Base-by-base conservation (phyloP, 53 echinoderm and acorn worm species). In the Hippasteria phrygiana region DNA sequence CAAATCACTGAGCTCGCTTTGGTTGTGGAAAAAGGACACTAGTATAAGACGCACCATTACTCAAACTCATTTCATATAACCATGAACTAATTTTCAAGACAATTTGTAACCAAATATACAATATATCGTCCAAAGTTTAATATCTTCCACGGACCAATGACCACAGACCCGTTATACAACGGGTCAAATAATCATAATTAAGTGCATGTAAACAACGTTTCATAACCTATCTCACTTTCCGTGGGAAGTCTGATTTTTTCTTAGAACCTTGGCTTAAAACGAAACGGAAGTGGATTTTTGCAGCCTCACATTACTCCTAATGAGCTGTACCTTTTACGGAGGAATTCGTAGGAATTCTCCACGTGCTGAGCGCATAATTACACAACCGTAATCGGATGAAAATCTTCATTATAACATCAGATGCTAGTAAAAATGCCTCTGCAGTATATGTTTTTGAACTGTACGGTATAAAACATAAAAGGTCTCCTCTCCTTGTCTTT, bases 211-310 rank as follows among this genome's bases (percentile, higher is more conserved):
- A 75, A 75, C 50, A 75, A 32, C 5, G 50, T 75, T 75, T 75
- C 31, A 47, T 75, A 75, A 75, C 48, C 31, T 29, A 50, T 16
- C 50, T 16, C 34, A 13, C 34, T 17, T 29, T 33, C 32, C 45
- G 4, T 26, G 16, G 71, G 20, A 16, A 71, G 18, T 73, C 41
- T 1, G 34, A 4, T 32, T 33, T 20, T 20, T 73, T 42, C 14
- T 10, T 33, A 42, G 67, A 59, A 59, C 26, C 3, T 35, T 2
- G 67, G 34, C 34, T 42, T 73, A 73, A 42, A 14, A 41, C 43
- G 41, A 73, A 43, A 9, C 73, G 73, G 73, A 73, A 73, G 42
- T 73, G 35, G 73, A 18, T 73, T 43, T 41, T 13, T 14, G 34
- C 34, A 35, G n/a, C 6, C 59, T 59, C 11, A 45, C 46, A 45